Conservation (phyloP, 1,140 invertebrate species). For the Macrocentrus cingulum region DNA sequence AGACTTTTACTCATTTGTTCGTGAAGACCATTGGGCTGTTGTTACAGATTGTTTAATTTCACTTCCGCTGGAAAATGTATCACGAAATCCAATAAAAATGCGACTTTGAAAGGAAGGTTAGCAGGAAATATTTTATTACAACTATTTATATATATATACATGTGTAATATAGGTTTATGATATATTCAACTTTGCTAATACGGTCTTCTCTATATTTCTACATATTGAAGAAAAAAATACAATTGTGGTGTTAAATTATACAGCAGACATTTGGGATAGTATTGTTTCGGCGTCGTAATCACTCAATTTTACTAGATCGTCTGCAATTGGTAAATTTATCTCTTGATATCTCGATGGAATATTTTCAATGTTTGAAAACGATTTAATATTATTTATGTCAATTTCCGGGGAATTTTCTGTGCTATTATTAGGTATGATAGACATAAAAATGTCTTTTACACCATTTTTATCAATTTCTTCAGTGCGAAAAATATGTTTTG, state of each 20-base stretch:
- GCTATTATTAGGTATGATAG: constrained; percentile 28
- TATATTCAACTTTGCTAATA: neutral
- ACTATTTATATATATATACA: constrained; percentile 6
- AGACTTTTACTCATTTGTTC: constrained; percentile 19
- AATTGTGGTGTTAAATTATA: no score
- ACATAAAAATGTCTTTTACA: constrained; percentile 25
- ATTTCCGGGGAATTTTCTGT: constrained; percentile 10
- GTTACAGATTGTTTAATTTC: no score
- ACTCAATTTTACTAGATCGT: no score
- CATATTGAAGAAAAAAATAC: no score
- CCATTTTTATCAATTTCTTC: constrained; percentile 35
- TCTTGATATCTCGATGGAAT: no score
- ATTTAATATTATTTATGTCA: no score
- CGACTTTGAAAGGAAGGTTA: neutral
- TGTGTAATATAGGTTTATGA: neutral
- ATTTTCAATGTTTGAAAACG: no score
- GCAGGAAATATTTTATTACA: constrained; percentile 8
- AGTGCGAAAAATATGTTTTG: constrained; percentile 35
- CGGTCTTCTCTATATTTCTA: neutral
- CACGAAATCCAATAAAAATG: neutral
- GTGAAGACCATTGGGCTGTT: no score
- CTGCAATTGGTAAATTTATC: no score
- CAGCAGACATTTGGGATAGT: no score
- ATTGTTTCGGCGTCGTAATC: no score
- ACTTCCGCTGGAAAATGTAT: no score